These are phyloP conservation scores for Hipparchia semele DNA, from an alignment of 2,888 invertebrate genomes.

Conservation along the genomic window DNA sequence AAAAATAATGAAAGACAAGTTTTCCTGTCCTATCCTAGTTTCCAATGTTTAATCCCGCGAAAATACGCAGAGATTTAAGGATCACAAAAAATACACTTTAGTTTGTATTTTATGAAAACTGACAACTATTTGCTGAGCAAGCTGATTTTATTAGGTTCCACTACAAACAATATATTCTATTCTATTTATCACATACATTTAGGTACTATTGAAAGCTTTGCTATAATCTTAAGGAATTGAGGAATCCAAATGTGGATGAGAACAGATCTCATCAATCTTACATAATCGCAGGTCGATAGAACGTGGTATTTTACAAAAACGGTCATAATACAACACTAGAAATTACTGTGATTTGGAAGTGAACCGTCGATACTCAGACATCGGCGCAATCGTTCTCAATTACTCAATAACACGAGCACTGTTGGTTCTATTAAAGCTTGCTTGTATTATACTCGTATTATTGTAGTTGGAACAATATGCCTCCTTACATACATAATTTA, in stretches of 20 bases:
- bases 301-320: slow-evolving; percentile 73
- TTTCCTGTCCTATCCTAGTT: too few relatives aligned
- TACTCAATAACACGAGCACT: slow-evolving; percentile 64
- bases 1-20: too few relatives aligned
- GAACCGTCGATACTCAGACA: slow-evolving; percentile 64
- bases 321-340: slow-evolving; percentile 65
- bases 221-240: background rate
- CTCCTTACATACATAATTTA: slow-evolving; percentile 43
- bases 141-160: too few relatives aligned
- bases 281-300: slow-evolving; percentile 32
- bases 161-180: background rate
- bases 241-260: background rate
- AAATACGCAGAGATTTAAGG: too few relatives aligned
- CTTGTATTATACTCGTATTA: slow-evolving; percentile 44
- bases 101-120: too few relatives aligned
- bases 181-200: background rate
- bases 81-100: too few relatives aligned
- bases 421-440: slow-evolving; percentile 58
- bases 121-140: too few relatives aligned
- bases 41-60: too few relatives aligned
- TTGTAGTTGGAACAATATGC: slow-evolving; percentile 47
- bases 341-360: slow-evolving; percentile 75
- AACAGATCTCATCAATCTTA: slow-evolving; percentile 19
- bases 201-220: background rate
- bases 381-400: slow-evolving; percentile 56